phyloP scores from a whole-genome alignment of 53 echinoderm and acorn worm species.

The Echinarachnius parma region DNA sequence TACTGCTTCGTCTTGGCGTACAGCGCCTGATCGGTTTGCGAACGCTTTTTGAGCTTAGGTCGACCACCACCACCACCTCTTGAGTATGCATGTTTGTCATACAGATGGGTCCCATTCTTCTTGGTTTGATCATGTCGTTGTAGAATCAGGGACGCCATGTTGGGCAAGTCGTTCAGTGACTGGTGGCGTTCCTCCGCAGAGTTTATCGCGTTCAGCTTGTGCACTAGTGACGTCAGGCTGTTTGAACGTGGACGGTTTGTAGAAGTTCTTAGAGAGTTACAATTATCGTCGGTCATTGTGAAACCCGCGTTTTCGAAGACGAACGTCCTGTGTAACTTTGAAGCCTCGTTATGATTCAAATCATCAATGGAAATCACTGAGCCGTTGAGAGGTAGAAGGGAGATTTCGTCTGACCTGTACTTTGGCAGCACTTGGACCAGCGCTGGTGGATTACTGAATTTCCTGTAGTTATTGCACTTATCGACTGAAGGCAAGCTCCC shows the following conservation, averaged over 20 bases:
- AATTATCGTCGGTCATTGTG: neutral
- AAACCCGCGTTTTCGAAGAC: slow-evolving; percentile 32
- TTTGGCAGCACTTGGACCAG: slow-evolving; percentile 26
- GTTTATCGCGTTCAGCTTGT: neutral
- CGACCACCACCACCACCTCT: neutral
- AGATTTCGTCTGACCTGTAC: slow-evolving; percentile 25
- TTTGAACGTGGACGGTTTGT: slow-evolving; percentile 42
- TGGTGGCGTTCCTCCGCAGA: neutral
- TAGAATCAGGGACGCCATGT: slow-evolving; percentile 20
- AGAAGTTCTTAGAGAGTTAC: neutral
- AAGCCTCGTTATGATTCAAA: slow-evolving; percentile 8
- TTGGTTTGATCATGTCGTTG: neutral
- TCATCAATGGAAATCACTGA: slow-evolving; percentile 30
- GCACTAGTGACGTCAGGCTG: slow-evolving; percentile 6
- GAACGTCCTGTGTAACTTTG: neutral
- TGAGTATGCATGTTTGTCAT: neutral
- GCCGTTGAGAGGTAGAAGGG: neutral
- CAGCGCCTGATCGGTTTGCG: slow-evolving; percentile 40
- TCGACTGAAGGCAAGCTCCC: neutral
- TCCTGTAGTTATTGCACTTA: slow-evolving; percentile 25
- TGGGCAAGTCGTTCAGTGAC: slow-evolving; percentile 33
- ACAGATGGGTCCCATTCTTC: neutral
- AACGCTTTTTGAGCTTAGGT: slow-evolving; percentile 23
- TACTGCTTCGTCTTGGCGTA: slow-evolving; percentile 9
- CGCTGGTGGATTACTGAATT: slow-evolving; percentile 3